Evolutionary conservation across 2,113 vertebrate species (phyloP), one percentile per base, ranked within the genome.

Genomic region (Microcebus griseorufus): DNA sequence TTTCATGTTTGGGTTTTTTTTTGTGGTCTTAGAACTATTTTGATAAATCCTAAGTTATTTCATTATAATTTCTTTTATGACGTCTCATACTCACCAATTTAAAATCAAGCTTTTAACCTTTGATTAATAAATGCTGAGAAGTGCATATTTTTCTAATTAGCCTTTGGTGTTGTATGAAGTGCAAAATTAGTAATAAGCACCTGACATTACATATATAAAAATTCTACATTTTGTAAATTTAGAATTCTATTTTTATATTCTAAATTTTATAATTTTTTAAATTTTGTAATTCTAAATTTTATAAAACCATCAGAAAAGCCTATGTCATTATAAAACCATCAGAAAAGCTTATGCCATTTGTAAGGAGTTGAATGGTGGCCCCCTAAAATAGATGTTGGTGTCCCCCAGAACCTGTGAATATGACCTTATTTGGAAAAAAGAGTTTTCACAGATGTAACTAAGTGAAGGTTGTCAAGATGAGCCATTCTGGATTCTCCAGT

Each of bases 1-100:
- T 76, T 84, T 27, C 5, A 1, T 25, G 5, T 85, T 48, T 11
- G 2, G 48, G 8, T 55, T 14, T 69, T 34, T n/a, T 32, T 18
- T 73, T 76, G 73, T 23, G 39, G 0, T 51, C 9, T 37, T 39
- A 79, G 48, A 87, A 37, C 11, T 45, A 23, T 89, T 78, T 29
- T 53, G 62, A 42, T 34, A 85, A 32, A 67, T 18, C 55, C 32
- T 80, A 32, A 20, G 2, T 0, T 87, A 23, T 72, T 75, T 94
- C 32, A 67, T 78, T 78, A 73, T 60, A 22, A 69, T 58, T 62
- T 87, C 67, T 72, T 94, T 53, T 62, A 69, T 18, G 70, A 79
- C 3, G 4, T 87, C 62, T 83, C 51, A 55, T 48, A 48, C 9
- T 85, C 32, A 17, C 29, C 32, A 83, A 86, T 45, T 76, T 92